These are phyloP conservation scores for Hypanus sabinus DNA, from an alignment of 2,113 vertebrate species.

Conservation along the genomic window DNA sequence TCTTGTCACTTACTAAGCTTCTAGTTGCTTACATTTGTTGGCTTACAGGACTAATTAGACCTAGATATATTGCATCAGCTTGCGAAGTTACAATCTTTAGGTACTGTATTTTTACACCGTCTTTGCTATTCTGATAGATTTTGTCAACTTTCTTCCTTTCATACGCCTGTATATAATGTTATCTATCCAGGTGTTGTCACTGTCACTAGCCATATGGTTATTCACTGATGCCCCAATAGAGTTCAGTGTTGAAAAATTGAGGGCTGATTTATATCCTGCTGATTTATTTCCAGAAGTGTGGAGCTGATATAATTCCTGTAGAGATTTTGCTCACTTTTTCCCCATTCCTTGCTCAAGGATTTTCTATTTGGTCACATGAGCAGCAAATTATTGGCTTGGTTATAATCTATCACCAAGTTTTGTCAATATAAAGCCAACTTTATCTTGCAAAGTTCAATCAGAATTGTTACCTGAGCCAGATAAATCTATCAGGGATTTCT, in stretches of 20 bases:
- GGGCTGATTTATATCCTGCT: too few species aligned
- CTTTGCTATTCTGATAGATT: not conserved
- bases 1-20: not conserved
- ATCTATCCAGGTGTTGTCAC: not conserved
- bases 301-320: not conserved
- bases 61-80: not conserved
- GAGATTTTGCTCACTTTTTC: not conserved
- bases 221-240: not conserved
- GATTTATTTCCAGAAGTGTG: too few species aligned
- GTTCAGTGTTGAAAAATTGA: not conserved
- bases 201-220: too few species aligned
- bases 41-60: not conserved
- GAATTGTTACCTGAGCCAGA: too few species aligned
- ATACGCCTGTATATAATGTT: not conserved
- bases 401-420: too few species aligned
- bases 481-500: too few species aligned
- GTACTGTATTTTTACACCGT: not conserved
- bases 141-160: not conserved
- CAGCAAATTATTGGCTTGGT: too few species aligned
- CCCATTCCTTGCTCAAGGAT: not conserved
- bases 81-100: not conserved
- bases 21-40: not conserved
- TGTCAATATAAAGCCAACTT: too few species aligned
- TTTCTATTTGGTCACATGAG: not conserved
- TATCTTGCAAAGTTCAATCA: too few species aligned